phyloP scores from a whole-genome alignment of 2,797 vertebrate genomes.

The Chaetophractus vellerosus region DNA sequence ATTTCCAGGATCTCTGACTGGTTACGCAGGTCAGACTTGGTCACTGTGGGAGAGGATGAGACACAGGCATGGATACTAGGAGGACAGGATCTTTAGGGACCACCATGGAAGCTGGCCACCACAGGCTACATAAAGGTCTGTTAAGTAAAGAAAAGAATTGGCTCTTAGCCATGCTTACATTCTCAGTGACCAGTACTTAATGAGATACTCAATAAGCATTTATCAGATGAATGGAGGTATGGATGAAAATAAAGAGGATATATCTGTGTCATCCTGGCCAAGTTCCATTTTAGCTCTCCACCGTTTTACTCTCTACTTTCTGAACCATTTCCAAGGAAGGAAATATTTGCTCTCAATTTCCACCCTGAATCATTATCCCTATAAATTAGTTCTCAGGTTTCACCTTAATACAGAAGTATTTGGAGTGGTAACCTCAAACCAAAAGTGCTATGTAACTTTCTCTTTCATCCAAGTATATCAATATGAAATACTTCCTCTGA shows the following conservation, averaged over 20 bases:
- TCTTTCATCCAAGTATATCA: neutral
- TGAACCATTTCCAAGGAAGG: constrained; percentile 48
- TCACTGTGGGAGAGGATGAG: neutral
- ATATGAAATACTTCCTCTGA: constrained; percentile 45
- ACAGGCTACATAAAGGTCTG: neutral
- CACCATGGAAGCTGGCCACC: neutral
- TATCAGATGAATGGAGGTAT: neutral
- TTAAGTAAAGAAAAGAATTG: neutral
- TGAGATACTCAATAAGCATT: neutral
- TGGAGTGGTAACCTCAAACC: constrained; percentile 37
- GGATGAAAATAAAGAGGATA: constrained; percentile 2
- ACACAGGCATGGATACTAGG: neutral
- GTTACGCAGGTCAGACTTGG: neutral
- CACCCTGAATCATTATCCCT: constrained; percentile 14
- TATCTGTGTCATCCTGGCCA: neutral
- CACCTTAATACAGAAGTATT: neutral
- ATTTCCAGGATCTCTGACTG: neutral
- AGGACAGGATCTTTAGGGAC: neutral
- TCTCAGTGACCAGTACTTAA: neutral
- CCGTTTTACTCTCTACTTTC: neutral
- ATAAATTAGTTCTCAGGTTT: constrained; percentile 28
- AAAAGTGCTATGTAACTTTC: neutral
- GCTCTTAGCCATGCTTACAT: neutral
- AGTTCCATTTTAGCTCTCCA: neutral
- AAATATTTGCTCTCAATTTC: constrained; percentile 12